Evolutionary conservation across 2,888 invertebrate species (phyloP).

Genomic region (Leptinotarsa rubiginosa): DNA sequence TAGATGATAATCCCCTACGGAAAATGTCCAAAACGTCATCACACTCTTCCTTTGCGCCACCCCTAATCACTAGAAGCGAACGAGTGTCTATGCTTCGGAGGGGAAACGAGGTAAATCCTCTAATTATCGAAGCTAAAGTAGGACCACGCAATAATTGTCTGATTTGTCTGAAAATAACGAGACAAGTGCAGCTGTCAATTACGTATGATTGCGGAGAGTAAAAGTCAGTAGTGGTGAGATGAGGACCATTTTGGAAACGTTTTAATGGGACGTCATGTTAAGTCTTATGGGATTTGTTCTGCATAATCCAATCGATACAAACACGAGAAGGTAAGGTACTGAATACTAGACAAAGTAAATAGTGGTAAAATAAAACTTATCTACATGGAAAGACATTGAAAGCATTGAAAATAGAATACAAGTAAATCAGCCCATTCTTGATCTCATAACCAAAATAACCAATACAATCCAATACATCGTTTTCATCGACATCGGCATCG

Average conservation of each 20-base stretch:
- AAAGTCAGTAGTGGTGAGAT: conserved; percentile 21
- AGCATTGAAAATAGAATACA: too few relatives aligned
- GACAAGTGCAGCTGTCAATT: conserved; percentile 36
- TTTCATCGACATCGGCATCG: too few relatives aligned
- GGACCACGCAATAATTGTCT: conserved; percentile 30
- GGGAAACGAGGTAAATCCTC: conserved; percentile 31
- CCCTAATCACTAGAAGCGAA: conserved; percentile 10
- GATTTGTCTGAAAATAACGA: conserved; percentile 40
- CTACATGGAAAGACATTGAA: too few relatives aligned
- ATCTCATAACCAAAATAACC: too few relatives aligned
- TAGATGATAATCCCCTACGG: conserved; percentile 2
- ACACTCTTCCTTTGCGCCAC: conserved; percentile 5
- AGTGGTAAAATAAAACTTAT: too few relatives aligned
- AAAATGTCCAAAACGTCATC: conserved; percentile 16
- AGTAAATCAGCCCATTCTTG: too few relatives aligned
- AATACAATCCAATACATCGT: too few relatives aligned
- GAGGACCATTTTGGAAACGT: neutral
- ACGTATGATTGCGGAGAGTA: conserved; percentile 24
- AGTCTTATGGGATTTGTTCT: neutral
- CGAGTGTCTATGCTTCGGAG: conserved; percentile 20
- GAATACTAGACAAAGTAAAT: neutral
- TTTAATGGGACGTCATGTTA: conserved; percentile 5
- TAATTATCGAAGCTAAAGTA: conserved; percentile 31
- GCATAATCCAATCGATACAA: neutral
- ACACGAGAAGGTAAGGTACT: too few relatives aligned